A percentile compares a stretch with the other conserved stretches of the same genome.
These are phyloP conservation scores for Tapirus indicus DNA, from an alignment of 2,797 vertebrate species.

Conservation along the genomic window DNA sequence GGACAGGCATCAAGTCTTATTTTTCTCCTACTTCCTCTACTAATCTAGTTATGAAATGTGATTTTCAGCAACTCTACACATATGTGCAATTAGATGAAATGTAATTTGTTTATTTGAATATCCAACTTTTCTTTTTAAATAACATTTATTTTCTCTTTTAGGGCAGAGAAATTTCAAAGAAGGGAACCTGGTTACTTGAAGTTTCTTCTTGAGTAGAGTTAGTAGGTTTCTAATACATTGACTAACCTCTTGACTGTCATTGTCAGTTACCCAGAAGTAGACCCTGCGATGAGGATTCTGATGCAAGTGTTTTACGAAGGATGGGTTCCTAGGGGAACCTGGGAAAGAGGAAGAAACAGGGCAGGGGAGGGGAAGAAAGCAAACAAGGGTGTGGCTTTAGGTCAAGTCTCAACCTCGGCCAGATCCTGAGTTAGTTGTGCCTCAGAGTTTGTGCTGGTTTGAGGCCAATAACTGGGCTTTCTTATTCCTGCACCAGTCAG, in stretches of 20 bases:
- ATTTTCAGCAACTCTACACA: slow-evolving; percentile 68
- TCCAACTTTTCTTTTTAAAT: slow-evolving; percentile 43
- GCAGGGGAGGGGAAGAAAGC: neutral
- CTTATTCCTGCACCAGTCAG: neutral
- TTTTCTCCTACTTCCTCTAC: slow-evolving; percentile 60
- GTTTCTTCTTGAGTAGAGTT: neutral
- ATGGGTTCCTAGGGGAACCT: neutral
- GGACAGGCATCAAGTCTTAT: slow-evolving; percentile 39
- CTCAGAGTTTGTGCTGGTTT: neutral
- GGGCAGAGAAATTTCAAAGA: slow-evolving; percentile 44
- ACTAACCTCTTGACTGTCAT: neutral
- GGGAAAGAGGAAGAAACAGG: neutral
- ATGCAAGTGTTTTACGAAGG: neutral
- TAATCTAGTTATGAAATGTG: slow-evolving; percentile 66
- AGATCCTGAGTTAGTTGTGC: neutral
- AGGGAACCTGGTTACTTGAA: neutral
- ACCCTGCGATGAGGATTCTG: neutral
- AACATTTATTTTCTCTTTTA: slow-evolving; percentile 49
- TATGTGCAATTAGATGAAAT: slow-evolving; percentile 41
- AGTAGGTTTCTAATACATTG: neutral
- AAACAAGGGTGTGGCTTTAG: neutral
- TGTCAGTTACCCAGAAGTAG: neutral
- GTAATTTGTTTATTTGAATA: slow-evolving; percentile 61
- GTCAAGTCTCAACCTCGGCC: neutral
- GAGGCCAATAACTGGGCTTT: neutral